phyloP scores from a whole-genome alignment of 1,140 invertebrate species.

The Cotesia typhae region DNA sequence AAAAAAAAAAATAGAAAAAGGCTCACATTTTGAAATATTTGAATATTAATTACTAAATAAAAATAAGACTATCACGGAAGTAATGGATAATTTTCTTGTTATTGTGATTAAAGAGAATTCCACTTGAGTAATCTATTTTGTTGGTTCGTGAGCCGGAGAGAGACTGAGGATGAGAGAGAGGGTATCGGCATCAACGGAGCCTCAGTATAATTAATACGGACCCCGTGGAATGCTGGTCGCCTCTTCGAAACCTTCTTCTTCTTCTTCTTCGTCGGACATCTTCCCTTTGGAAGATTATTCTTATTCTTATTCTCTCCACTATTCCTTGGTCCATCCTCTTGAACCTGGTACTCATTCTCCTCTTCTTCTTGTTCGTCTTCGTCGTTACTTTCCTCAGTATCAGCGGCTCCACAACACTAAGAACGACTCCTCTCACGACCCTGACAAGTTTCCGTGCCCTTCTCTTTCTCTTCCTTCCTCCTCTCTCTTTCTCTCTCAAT shows the following conservation, averaged over 20 bases:
- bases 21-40: background rate
- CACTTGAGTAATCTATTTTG: conserved; percentile 14
- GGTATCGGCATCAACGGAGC: conserved; percentile 46
- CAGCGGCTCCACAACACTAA: conserved; percentile 2
- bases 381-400: conserved; percentile 29
- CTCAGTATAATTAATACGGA: conserved; percentile 65
- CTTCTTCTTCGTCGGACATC: conserved; percentile 19
- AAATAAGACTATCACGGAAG: background rate
- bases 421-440: conserved; percentile 27
- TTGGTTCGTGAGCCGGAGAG: conserved; percentile 28
- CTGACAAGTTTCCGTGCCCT: conserved; percentile 22
- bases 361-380: background rate
- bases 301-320: too few species aligned
- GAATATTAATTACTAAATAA: conserved; percentile 6
- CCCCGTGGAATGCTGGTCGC: conserved; percentile 63
- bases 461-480: background rate
- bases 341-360: background rate
- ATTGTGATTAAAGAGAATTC: too few species aligned
- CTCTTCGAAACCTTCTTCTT: conserved; percentile 44
- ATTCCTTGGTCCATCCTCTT: background rate
- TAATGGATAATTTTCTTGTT: too few species aligned
- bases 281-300: background rate
- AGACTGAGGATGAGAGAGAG: background rate
- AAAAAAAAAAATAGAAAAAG: too few species aligned
- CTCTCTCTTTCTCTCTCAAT: conserved; percentile 5